A percentile compares a stretch with the other conserved stretches of the same genome.
Evolutionary conservation across 2,888 invertebrate genomes (phyloP).

Genomic region (Amphipyra berbera): DNA sequence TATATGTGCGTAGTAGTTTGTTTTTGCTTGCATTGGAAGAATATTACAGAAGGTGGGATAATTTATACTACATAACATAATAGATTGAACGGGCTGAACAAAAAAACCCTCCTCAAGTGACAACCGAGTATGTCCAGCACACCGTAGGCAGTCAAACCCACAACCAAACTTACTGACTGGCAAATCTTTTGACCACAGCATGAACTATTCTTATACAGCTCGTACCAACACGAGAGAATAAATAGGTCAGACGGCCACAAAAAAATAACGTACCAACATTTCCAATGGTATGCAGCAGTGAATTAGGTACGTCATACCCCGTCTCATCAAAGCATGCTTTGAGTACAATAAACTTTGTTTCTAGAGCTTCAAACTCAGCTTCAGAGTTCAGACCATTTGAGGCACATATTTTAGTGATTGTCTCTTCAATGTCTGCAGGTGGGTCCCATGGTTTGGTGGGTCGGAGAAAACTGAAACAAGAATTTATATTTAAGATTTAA

Average conservation of each 20-base stretch:
- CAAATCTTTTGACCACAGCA: too few relatives aligned
- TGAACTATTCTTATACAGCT: too few relatives aligned
- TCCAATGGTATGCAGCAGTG: slow-evolving; percentile 93
- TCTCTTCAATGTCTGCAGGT: slow-evolving; percentile 90
- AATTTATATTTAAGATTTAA: not conserved
- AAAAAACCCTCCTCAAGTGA: too few relatives aligned
- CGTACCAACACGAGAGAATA: not conserved
- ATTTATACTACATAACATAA: too few relatives aligned
- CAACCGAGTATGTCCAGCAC: too few relatives aligned
- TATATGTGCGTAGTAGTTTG: too few relatives aligned
- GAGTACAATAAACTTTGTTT: slow-evolving; percentile 92
- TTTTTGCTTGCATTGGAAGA: too few relatives aligned
- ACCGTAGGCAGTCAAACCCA: too few relatives aligned
- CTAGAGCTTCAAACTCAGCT: slow-evolving; percentile 83
- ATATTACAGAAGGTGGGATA: too few relatives aligned
- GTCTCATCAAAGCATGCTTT: slow-evolving; percentile 93
- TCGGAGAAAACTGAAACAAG: slow-evolving; percentile 92
- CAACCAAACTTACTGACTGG: too few relatives aligned
- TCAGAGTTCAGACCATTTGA: slow-evolving; percentile 85
- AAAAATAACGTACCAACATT: slow-evolving; percentile 91
- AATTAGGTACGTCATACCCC: slow-evolving; percentile 95
- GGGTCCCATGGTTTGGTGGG: slow-evolving; percentile 94
- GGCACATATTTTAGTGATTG: slow-evolving; percentile 91
- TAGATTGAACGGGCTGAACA: too few relatives aligned
- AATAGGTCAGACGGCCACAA: not conserved